A percentile compares a stretch with the other conserved stretches of the same genome.
Evolutionary conservation across 2,113 vertebrate species (phyloP).

Genomic region (Sialia sialis): DNA sequence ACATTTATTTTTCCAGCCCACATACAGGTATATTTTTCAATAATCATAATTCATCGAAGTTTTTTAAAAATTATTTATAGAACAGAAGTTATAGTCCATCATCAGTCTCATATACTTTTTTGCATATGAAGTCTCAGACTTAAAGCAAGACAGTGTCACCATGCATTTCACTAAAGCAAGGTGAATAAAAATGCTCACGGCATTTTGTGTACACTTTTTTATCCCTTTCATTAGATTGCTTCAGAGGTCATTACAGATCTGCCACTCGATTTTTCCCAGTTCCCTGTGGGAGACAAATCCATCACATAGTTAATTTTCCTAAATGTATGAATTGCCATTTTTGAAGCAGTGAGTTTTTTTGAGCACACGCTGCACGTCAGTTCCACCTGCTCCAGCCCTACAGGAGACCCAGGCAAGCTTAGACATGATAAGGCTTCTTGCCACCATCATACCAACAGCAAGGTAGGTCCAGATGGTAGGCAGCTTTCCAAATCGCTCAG

Average conservation of each 20-base stretch:
- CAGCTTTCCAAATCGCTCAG: conserved; percentile 9
- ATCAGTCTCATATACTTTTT: background rate
- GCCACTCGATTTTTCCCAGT: background rate
- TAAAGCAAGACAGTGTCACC: background rate
- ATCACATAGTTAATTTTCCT: background rate
- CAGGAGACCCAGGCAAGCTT: background rate
- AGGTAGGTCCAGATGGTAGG: background rate
- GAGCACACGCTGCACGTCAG: background rate
- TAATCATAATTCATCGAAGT: background rate
- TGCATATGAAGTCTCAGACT: background rate
- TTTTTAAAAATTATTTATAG: background rate
- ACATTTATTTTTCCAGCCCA: background rate
- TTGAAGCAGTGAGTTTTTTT: background rate
- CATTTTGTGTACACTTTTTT: background rate
- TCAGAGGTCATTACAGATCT: conserved; percentile 1
- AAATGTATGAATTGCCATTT: background rate
- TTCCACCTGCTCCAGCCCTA: background rate
- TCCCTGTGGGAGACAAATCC: background rate
- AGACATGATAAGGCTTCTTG: background rate
- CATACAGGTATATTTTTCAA: background rate
- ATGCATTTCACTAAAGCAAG: background rate
- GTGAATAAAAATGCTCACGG: background rate
- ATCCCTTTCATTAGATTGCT: background rate
- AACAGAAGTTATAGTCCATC: background rate
- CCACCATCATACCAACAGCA: background rate